Evolutionary conservation across 2,797 vertebrate species (phyloP).

Genomic region (Karalla daura): DNA sequence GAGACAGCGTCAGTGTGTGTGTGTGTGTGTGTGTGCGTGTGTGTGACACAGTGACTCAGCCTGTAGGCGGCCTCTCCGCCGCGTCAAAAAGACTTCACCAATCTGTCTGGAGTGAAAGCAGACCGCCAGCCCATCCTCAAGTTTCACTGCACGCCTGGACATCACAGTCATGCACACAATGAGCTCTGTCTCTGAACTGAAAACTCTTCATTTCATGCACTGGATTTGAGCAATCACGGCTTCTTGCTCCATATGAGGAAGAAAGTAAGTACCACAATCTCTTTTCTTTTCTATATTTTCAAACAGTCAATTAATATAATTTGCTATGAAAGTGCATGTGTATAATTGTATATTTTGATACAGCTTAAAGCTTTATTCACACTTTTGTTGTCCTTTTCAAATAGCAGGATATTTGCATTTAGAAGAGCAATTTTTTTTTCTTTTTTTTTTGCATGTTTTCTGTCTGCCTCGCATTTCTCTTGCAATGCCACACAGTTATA

Average conservation of each 20-base stretch:
- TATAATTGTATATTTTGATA: background rate
- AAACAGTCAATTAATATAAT: background rate
- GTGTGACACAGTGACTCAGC: constrained; percentile 81
- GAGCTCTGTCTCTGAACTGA: constrained; percentile 55
- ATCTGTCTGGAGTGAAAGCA: constrained; percentile 74
- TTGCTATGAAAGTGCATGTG: background rate
- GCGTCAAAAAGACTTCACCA: constrained; percentile 71
- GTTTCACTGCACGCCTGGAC: constrained; percentile 69
- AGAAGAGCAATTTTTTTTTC: background rate
- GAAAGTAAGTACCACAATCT: constrained; percentile 70
- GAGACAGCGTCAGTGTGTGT: constrained; percentile 75
- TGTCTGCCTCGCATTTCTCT: background rate
- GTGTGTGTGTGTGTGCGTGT: too few species aligned
- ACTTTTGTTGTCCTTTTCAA: background rate
- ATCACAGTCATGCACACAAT: constrained; percentile 47
- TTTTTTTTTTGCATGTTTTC: background rate
- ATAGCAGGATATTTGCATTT: constrained; percentile 1
- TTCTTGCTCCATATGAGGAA: constrained; percentile 83
- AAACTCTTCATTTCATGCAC: constrained; percentile 63
- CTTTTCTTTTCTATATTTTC: background rate
- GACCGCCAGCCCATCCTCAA: constrained; percentile 71
- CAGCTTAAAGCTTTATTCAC: background rate
- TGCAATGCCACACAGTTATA: background rate
- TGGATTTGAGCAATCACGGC: constrained; percentile 65
- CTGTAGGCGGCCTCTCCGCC: constrained; percentile 79